A percentile compares a stretch with the other conserved stretches of the same genome.
phyloP scores from a whole-genome alignment of 2,797 vertebrate species.

The Dicrostonyx torquatus region DNA sequence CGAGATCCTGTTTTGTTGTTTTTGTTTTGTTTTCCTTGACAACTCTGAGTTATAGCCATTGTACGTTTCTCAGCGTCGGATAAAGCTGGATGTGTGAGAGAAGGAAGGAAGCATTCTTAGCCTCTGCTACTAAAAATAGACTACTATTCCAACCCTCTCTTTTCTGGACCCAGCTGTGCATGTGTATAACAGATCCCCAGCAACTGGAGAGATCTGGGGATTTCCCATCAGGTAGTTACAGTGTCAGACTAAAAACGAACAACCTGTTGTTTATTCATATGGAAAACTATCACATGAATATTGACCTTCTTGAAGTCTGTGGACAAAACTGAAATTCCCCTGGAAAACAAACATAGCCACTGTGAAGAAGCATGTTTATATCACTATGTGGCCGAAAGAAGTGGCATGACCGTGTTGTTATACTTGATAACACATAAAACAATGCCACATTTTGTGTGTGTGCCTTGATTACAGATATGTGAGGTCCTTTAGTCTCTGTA shows the following conservation, averaged over 20 bases:
- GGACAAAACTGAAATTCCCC: neutral
- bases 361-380: neutral
- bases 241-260: neutral
- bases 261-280: neutral
- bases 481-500: neutral
- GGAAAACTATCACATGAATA: rapidly evolving
- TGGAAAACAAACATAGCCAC: neutral
- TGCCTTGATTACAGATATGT: neutral
- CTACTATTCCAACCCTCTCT: neutral
- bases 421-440: slow-evolving; percentile 5
- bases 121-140: neutral
- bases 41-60: neutral
- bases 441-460: neutral
- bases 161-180: neutral
- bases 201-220: neutral
- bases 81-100: neutral
- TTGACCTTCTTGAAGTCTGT: neutral
- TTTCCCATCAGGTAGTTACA: neutral
- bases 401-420: neutral
- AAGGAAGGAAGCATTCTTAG: neutral
- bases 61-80: neutral
- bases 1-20: neutral
- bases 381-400: neutral
- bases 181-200: neutral
- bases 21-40: neutral